Evolutionary conservation across 2,113 vertebrate genomes (phyloP).

Genomic region (Electrona antarctica): DNA sequence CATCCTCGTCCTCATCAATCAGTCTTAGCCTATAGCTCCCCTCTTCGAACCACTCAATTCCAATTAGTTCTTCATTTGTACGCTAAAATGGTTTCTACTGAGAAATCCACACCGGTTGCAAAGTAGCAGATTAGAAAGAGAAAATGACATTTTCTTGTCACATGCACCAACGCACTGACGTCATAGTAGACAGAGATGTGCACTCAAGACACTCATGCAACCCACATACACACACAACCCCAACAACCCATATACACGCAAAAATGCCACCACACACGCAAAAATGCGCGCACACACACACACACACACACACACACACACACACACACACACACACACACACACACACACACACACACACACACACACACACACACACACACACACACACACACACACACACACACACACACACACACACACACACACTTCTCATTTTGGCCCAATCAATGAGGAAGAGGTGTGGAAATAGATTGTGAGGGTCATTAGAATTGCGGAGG

Average conservation of each 20-base stretch:
- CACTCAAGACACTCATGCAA: no score
- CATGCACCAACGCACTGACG: not conserved
- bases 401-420: no score
- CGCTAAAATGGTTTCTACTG: conserved; percentile 58
- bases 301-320: conserved; percentile 5
- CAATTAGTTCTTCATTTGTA: conserved; percentile 69
- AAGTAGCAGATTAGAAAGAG: conserved; percentile 36
- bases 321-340: not conserved
- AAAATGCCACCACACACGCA: not conserved
- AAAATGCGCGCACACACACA: not conserved
- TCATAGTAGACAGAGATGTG: no score
- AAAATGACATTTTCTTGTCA: conserved; percentile 27
- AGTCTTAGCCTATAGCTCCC: conserved; percentile 33
- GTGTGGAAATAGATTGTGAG: conserved; percentile 52
- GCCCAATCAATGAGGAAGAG: conserved; percentile 52
- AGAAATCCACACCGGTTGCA: conserved; percentile 52
- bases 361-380: not conserved
- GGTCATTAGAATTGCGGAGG: conserved; percentile 43
- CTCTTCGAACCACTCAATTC: conserved; percentile 54
- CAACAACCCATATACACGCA: not conserved
- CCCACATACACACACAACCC: no score
- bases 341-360: conserved; percentile 11
- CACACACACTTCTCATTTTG: conserved; percentile 34
- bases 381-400: not conserved
- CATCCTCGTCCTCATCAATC: conserved; percentile 62